Evolutionary conservation across 2,113 vertebrate genomes (phyloP), one percentile per base, ranked within the genome.

Genomic region (Chaenogobius annularis): DNA sequence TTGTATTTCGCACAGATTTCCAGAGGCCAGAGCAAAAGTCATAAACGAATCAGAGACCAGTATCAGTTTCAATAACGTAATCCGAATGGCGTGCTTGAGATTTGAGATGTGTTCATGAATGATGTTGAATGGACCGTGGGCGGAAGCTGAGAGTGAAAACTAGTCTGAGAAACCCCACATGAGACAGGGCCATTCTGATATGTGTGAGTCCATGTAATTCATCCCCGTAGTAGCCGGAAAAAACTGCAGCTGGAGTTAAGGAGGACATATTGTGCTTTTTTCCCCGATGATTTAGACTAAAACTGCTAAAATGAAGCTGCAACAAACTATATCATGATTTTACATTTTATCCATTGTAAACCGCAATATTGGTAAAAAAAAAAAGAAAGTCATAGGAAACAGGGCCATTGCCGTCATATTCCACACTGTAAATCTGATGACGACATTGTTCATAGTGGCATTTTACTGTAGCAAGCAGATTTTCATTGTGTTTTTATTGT

Each of bases 11-110:
- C 14, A 62, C 10, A 26, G 22, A 58, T 26, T 58, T 58, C 55
- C 55, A 26, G 22, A 12, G 5, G 22, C n/a, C 23, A 22, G 22
- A 55, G 52, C 54, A 10, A 23, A 23, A 56, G 20, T 56, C 20
- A 26, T 58, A 58, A 58, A 58, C 22, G n/a, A 58, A 58, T 58
- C 55, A 58, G 12, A 58, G 22, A 26, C 55, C 23, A 26, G 55
- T 58, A 58, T 58, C 55, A 26, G 55, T 58, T 58, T 58, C 55
- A 58, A 58, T 58, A 58, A 58, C 55, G 55, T 26, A 58, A 58
- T 58, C 55, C 55, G 26, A 58, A 58, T 23, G 55, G 55, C 22
- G 20, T 13, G 11, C 55, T 14, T 26, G 55, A 58, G 23, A 58
- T 58, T 9, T 26, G 13, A 26, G 55, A 54, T 54, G 50, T 20